phyloP scores from a whole-genome alignment of 2,113 vertebrate species.

The Pachyramphus minor region DNA sequence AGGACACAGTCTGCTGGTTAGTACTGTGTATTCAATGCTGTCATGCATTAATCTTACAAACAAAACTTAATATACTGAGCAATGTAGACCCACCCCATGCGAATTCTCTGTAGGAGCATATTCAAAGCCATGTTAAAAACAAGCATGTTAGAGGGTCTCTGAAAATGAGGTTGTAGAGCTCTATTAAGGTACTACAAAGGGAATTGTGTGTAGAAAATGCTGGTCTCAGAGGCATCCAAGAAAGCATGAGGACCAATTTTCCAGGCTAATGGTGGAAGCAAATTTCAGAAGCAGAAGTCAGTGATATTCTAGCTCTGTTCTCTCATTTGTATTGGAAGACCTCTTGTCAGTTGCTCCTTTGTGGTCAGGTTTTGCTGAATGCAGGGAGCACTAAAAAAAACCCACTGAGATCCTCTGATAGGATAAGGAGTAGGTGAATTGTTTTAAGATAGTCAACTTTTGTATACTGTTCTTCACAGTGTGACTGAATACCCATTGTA shows the following conservation, averaged over 20 bases:
- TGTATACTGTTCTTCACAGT: not conserved
- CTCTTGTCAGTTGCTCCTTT: not conserved
- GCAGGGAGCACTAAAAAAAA: not conserved
- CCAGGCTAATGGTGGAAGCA: not conserved
- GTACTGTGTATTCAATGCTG: not conserved
- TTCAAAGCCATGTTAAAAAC: not conserved
- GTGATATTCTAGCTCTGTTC: not conserved
- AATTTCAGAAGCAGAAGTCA: not conserved
- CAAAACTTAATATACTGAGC: not conserved
- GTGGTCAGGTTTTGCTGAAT: not conserved
- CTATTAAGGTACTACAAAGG: not conserved
- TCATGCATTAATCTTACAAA: not conserved
- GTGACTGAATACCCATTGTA: not conserved
- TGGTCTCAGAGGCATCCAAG: not conserved
- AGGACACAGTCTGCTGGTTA: not conserved
- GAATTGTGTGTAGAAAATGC: not conserved
- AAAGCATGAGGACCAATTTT: not conserved
- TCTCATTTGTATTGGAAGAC: not conserved
- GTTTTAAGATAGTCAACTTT: not conserved
- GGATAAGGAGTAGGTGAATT: not conserved
- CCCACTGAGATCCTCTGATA: not conserved
- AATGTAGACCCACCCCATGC: not conserved
- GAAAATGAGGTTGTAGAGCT: not conserved
- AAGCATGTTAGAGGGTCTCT: not conserved
- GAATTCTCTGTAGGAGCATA: not conserved